Evolutionary conservation across 2,113 vertebrate genomes (phyloP).

Genomic region (Amia ocellicauda): DNA sequence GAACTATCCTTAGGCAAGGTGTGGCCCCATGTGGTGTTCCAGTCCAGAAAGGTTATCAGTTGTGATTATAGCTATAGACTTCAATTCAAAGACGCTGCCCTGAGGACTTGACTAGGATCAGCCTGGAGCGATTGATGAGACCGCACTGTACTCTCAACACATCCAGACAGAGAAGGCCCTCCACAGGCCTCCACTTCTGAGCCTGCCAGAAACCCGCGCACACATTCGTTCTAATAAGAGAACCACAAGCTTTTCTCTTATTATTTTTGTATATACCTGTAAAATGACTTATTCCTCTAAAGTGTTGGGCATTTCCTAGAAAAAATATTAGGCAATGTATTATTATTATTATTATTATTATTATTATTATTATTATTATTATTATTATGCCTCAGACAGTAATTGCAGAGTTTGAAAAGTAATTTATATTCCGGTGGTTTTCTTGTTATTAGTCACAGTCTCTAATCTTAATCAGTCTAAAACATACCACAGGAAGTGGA

Average conservation of each 20-base stretch:
- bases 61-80: constrained; percentile 65
- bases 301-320: no score
- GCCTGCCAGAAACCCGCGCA: no score
- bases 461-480: constrained; percentile 56
- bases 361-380: no score
- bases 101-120: constrained; percentile 49
- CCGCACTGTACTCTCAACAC: constrained; percentile 47
- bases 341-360: no score
- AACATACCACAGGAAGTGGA: constrained; percentile 68
- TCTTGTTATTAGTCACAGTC: background rate
- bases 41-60: constrained; percentile 70
- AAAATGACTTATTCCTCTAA: no score
- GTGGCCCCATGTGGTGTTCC: constrained; percentile 59
- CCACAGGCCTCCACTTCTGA: constrained; percentile 50
- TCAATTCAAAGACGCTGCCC: constrained; percentile 60
- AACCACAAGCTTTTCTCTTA: no score
- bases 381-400: no score
- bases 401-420: constrained; percentile 52
- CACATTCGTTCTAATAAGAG: no score
- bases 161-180: constrained; percentile 62
- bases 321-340: no score
- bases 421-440: constrained; percentile 65
- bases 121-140: constrained; percentile 13
- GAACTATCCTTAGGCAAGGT: constrained; percentile 72
- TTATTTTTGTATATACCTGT: no score